These are phyloP conservation scores for Dunckerocampus dactyliophorus DNA, from an alignment of 2,113 vertebrate genomes.

Conservation along the genomic window DNA sequence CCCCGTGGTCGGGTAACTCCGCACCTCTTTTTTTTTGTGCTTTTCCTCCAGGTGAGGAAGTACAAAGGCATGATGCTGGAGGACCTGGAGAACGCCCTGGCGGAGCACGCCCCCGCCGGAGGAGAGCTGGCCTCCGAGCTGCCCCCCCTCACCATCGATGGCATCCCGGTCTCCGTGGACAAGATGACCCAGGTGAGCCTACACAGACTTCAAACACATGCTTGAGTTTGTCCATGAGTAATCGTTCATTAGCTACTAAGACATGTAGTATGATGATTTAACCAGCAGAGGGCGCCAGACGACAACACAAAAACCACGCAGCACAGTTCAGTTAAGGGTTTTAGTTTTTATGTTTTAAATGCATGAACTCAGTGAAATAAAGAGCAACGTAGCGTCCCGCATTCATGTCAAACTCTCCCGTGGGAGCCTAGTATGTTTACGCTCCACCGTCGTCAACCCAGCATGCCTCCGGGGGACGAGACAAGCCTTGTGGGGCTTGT, in stretches of 20 bases:
- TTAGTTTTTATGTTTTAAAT: neutral
- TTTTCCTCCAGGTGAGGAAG: slow-evolving; percentile 86
- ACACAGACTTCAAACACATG: neutral
- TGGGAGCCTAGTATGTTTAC: slow-evolving; percentile 70
- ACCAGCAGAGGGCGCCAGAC: slow-evolving; percentile 60
- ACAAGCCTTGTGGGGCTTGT: slow-evolving; percentile 52
- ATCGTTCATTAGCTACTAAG: neutral
- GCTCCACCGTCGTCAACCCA: slow-evolving; percentile 37
- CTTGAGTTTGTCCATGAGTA: too few species aligned
- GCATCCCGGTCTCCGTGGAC: slow-evolving; percentile 97
- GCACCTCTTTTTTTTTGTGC: neutral
- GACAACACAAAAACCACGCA: neutral
- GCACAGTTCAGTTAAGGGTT: too few species aligned
- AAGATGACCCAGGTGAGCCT: slow-evolving; percentile 97
- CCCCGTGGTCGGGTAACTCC: too few species aligned
- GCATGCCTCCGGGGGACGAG: slow-evolving; percentile 4
- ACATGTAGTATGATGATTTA: neutral
- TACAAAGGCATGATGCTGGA: slow-evolving; percentile 97
- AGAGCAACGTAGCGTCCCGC: slow-evolving; percentile 5
- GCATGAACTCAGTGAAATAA: neutral
- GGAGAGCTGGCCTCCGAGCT: slow-evolving; percentile 92
- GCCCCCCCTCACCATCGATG: slow-evolving; percentile 93
- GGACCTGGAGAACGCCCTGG: slow-evolving; percentile 91
- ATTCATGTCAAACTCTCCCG: slow-evolving; percentile 17
- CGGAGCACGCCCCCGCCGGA: slow-evolving; percentile 90